phyloP scores from a whole-genome alignment of 35 echinoderm and acorn worm genomes.

The Patiria miniata region DNA sequence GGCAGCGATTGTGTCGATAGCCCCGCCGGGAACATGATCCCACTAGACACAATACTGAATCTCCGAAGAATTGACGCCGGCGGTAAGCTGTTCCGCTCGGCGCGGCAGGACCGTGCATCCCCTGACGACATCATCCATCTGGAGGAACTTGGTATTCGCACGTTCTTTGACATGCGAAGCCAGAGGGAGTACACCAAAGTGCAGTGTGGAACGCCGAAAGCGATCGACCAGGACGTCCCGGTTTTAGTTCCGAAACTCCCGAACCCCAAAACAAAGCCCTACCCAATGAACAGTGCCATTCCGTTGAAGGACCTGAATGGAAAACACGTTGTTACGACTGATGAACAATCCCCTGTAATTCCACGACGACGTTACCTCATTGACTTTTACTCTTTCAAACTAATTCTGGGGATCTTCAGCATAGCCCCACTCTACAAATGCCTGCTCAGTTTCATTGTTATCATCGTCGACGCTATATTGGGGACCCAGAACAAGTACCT shows the following conservation, averaged over 20 bases:
- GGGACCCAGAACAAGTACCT: constrained; percentile 52
- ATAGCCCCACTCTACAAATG: constrained; percentile 59
- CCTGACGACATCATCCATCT: constrained; percentile 56
- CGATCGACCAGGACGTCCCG: constrained; percentile 31
- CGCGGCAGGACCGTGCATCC: constrained; percentile 66
- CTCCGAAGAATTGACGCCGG: constrained; percentile 65
- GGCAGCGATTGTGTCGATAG: neutral
- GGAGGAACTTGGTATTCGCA: constrained; percentile 48
- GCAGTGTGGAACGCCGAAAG: constrained; percentile 33
- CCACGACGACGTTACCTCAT: constrained; percentile 50
- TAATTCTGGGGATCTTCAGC: constrained; percentile 41
- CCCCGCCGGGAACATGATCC: constrained; percentile 19
- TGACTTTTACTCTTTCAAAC: constrained; percentile 53
- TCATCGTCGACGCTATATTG: constrained; percentile 54
- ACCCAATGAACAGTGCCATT: neutral
- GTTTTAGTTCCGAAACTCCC: neutral
- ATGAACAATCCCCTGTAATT: constrained; percentile 5
- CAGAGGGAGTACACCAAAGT: constrained; percentile 54
- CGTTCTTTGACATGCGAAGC: constrained; percentile 74
- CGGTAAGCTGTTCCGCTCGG: constrained; percentile 68
- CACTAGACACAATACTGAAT: constrained; percentile 62
- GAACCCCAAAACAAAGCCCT: constrained; percentile 34
- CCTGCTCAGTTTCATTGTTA: constrained; percentile 46
- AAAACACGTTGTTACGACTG: neutral
- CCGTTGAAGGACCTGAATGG: neutral